These are phyloP conservation scores for Lophius americanus DNA, from an alignment of 2,797 vertebrate genomes.

Conservation along the genomic window DNA sequence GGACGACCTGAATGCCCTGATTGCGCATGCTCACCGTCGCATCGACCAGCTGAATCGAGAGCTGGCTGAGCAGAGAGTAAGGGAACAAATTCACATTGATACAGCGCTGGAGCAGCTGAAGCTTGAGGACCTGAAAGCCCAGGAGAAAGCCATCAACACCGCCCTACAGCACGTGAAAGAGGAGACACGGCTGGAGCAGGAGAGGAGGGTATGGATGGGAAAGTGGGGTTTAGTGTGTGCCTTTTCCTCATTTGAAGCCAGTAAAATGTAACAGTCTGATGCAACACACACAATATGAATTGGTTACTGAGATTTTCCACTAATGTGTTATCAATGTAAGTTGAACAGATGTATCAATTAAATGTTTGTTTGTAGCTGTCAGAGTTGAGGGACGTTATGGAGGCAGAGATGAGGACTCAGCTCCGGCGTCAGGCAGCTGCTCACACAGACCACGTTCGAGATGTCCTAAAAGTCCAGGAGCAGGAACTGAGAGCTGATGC, in stretches of 20 bases:
- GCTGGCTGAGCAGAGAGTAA: slow-evolving; percentile 90
- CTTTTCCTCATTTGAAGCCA: background rate
- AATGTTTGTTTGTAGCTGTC: slow-evolving; percentile 77
- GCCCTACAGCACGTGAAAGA: slow-evolving; percentile 84
- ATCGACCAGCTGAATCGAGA: slow-evolving; percentile 94
- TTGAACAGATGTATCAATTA: background rate
- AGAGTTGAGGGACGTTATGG: slow-evolving; percentile 94
- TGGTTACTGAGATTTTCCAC: background rate
- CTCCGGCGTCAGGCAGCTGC: slow-evolving; percentile 94
- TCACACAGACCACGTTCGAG: slow-evolving; percentile 93
- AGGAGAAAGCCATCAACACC: slow-evolving; percentile 85
- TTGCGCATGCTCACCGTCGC: slow-evolving; percentile 93
- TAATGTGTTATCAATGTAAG: background rate
- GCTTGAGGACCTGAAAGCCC: slow-evolving; percentile 84
- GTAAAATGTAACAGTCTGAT: background rate
- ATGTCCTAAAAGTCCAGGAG: slow-evolving; percentile 93
- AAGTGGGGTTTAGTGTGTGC: background rate
- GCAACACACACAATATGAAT: background rate
- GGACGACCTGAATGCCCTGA: slow-evolving; percentile 93
- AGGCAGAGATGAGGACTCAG: slow-evolving; percentile 96
- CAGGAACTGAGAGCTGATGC: slow-evolving; percentile 89
- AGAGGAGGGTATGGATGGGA: slow-evolving; percentile 85
- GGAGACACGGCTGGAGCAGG: slow-evolving; percentile 87
- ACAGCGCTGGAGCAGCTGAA: slow-evolving; percentile 90
- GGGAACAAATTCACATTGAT: slow-evolving; percentile 91